phyloP scores from a whole-genome alignment of 2,113 vertebrate genomes.

The Gymnogyps californianus region DNA sequence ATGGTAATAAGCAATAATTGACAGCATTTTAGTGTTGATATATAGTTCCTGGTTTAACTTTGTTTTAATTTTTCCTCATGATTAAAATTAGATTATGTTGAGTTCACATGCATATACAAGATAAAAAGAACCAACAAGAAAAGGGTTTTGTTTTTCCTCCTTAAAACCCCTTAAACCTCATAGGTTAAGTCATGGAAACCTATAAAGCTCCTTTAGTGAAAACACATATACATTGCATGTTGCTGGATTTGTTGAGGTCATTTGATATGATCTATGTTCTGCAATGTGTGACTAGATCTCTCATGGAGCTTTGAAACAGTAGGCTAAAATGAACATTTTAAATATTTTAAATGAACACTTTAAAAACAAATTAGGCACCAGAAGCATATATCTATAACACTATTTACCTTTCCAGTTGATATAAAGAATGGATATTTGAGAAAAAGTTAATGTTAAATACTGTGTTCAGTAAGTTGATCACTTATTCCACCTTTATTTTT shows the following conservation, averaged over 20 bases:
- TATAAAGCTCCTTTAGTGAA: slow-evolving; percentile 35
- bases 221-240: background rate
- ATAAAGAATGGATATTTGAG: slow-evolving; percentile 31
- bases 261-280: slow-evolving; percentile 44
- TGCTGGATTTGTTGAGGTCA: slow-evolving; percentile 43
- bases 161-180: slow-evolving; percentile 16
- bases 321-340: slow-evolving; percentile 39
- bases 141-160: slow-evolving; percentile 37
- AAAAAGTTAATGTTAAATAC: slow-evolving; percentile 25
- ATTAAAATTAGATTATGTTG: slow-evolving; percentile 14
- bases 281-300: slow-evolving; percentile 18
- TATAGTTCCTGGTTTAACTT: background rate
- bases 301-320: slow-evolving; percentile 15
- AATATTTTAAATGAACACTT: background rate
- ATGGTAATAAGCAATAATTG: background rate
- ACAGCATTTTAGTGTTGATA: slow-evolving; percentile 4
- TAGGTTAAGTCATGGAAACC: slow-evolving; percentile 52
- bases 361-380: slow-evolving; percentile 49
- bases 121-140: slow-evolving; percentile 38
- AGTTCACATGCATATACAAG: background rate
- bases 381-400: background rate
- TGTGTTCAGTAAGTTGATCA: background rate
- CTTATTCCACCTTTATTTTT: slow-evolving; percentile 9
- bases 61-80: slow-evolving; percentile 5
- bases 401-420: background rate